These are phyloP conservation scores for Pandemis heparana DNA, from an alignment of 2,888 invertebrate genomes.

Conservation along the genomic window DNA sequence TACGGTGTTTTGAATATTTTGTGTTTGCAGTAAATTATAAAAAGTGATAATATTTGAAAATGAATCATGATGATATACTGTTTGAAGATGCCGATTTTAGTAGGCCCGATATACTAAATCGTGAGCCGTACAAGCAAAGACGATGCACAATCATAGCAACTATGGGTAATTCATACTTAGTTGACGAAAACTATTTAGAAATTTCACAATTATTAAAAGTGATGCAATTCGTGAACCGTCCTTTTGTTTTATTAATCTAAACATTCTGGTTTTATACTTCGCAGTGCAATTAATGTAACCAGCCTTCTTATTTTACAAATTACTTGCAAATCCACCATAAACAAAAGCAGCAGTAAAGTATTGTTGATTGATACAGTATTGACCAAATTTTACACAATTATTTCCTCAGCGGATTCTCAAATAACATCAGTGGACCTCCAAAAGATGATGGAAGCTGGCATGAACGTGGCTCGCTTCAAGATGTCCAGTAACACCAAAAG, in stretches of 20 bases:
- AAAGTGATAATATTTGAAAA: neutral
- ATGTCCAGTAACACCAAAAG: slow-evolving; percentile 57
- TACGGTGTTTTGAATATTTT: neutral
- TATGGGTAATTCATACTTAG: slow-evolving; percentile 51
- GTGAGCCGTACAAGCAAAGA: slow-evolving; percentile 48
- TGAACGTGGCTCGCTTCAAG: slow-evolving; percentile 73
- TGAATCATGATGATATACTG: slow-evolving; percentile 28
- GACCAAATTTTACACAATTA: neutral
- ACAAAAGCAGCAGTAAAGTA: too few species aligned
- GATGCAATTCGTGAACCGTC: too few species aligned
- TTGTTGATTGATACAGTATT: too few species aligned
- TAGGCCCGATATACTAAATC: slow-evolving; percentile 46
- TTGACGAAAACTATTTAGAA: neutral
- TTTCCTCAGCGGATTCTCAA: slow-evolving; percentile 54
- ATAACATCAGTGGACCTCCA: slow-evolving; percentile 69
- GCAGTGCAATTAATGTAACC: too few species aligned
- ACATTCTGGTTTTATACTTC: too few species aligned
- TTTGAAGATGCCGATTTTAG: slow-evolving; percentile 55
- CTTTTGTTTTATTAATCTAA: too few species aligned
- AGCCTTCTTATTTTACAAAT: too few species aligned
- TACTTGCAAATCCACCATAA: too few species aligned
- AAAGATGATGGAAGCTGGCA: slow-evolving; percentile 78
- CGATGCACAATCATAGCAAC: slow-evolving; percentile 62
- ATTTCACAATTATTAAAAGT: too few species aligned
- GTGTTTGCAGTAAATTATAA: neutral